phyloP scores from a whole-genome alignment of 2,797 vertebrate genomes.

The Anabas testudineus region DNA sequence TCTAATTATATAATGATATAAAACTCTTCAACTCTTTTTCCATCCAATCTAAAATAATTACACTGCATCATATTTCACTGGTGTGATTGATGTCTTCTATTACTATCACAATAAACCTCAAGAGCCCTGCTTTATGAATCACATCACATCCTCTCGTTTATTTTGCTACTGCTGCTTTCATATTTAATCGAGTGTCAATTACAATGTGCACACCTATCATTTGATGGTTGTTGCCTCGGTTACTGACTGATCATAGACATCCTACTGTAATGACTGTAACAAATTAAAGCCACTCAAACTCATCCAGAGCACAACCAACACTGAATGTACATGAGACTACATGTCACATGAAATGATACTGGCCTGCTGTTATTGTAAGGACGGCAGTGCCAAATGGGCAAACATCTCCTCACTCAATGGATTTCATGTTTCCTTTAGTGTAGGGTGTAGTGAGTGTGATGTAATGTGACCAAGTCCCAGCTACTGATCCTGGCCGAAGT shows the following conservation, averaged over 20 bases:
- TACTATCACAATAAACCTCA: background rate
- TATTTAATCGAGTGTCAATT: conserved; percentile 14
- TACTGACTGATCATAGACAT: background rate
- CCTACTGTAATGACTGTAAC: background rate
- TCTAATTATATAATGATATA: background rate
- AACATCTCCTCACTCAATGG: background rate
- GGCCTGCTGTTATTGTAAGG: background rate
- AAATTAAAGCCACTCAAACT: background rate
- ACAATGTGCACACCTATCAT: background rate
- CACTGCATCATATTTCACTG: background rate
- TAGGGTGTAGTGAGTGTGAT: no score
- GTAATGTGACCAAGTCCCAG: no score
- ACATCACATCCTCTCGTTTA: conserved; percentile 13
- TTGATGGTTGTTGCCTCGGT: background rate
- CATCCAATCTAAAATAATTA: background rate
- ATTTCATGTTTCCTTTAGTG: background rate
- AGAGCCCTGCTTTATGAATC: background rate
- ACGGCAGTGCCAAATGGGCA: background rate
- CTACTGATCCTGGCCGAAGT: background rate
- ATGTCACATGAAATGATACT: background rate
- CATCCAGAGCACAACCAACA: no score
- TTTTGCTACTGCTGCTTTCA: background rate
- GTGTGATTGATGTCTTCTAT: background rate
- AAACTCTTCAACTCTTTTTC: background rate
- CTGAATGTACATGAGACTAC: background rate